These are phyloP conservation scores for Drosophila nr. perissopoda DNA, from an alignment of 2,888 invertebrate species.

Conservation along the genomic window DNA sequence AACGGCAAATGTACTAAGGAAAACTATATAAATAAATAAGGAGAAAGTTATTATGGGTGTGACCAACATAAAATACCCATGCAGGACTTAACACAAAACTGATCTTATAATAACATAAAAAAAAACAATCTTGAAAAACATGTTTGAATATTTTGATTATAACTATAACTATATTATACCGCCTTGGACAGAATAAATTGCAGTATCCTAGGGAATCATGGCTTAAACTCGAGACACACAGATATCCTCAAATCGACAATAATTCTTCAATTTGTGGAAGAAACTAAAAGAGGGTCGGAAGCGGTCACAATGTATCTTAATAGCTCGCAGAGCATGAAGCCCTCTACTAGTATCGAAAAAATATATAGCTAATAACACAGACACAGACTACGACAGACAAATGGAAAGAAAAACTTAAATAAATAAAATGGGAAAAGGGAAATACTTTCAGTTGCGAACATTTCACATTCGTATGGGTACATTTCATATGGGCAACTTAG, in stretches of 20 bases:
- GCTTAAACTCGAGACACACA: neutral
- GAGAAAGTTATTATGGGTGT: constrained; percentile 17
- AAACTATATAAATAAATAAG: constrained; percentile 3
- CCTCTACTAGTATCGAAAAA: too few species aligned
- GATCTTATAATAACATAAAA: neutral
- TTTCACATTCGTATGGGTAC: too few species aligned
- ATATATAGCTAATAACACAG: too few species aligned
- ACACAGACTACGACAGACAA: too few species aligned
- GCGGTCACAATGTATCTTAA: neutral
- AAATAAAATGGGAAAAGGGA: too few species aligned
- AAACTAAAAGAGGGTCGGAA: neutral
- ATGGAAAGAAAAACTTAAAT: too few species aligned
- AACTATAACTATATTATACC: neutral
- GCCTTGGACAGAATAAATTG: neutral
- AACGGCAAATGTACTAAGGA: constrained; percentile 20
- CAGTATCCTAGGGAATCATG: neutral
- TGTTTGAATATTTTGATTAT: neutral
- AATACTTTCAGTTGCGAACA: too few species aligned
- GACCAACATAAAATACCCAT: constrained; percentile 35
- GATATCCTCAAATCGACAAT: neutral
- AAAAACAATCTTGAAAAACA: neutral
- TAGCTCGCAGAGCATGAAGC: neutral
- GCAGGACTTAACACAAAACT: constrained; percentile 7
- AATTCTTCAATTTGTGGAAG: neutral
- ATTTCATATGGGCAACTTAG: neutral